Evolutionary conservation across 1,140 invertebrate species (phyloP).

Genomic region (Leucophenga varia): DNA sequence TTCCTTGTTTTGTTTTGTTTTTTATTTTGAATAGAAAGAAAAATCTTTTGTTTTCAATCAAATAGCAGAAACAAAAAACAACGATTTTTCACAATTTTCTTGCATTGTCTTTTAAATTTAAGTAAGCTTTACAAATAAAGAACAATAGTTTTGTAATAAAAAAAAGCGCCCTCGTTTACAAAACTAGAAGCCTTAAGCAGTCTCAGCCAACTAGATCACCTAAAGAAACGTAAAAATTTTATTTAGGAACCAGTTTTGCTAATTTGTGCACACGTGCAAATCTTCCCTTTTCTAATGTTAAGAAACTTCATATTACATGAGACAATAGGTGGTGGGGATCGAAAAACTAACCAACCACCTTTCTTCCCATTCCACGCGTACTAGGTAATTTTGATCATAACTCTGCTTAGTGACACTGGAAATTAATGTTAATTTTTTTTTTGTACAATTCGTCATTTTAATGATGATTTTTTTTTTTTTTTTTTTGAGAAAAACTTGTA

Average conservation of each 20-base stretch:
- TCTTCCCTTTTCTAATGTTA: too few species aligned
- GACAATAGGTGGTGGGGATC: conserved; percentile 18
- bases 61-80: too few species aligned
- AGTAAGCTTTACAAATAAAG: too few species aligned
- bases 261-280: conserved; percentile 51
- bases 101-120: conserved; percentile 16
- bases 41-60: too few species aligned
- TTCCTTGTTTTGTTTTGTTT: too few species aligned
- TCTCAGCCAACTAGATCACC: too few species aligned
- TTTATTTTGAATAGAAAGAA: too few species aligned
- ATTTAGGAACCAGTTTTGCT: conserved; percentile 38
- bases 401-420: conserved; percentile 37
- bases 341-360: conserved; percentile 27
- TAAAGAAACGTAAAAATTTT: conserved; percentile 24
- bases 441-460: conserved; percentile 38
- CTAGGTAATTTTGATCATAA: conserved; percentile 35
- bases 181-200: too few species aligned
- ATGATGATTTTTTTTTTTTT: conserved; percentile 29
- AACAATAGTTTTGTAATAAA: conserved; percentile 32
- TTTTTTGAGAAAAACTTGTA: conserved; percentile 37
- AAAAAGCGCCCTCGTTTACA: conserved; percentile 30
- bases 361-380: too few species aligned
- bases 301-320: conserved; percentile 14
- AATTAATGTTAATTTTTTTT: conserved; percentile 37
- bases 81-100: conserved; percentile 41